Evolutionary conservation across 2,113 vertebrate species (phyloP).

Genomic region (Geococcyx californianus): DNA sequence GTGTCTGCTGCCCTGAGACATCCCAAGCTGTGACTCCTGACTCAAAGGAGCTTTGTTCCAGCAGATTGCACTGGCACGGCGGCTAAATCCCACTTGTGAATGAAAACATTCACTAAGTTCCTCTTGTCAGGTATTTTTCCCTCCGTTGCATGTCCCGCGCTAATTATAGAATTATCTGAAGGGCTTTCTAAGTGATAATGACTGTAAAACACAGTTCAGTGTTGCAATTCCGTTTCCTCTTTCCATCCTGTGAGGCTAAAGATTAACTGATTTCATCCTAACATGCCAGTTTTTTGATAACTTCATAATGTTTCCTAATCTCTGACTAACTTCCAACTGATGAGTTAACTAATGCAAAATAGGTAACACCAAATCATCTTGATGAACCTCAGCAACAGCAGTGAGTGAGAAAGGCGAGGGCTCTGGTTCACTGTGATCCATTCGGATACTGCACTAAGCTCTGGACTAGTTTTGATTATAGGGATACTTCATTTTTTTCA

Average conservation of each 20-base stretch:
- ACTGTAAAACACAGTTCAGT: conserved; percentile 46
- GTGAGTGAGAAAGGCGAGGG: neutral
- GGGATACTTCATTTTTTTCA: neutral
- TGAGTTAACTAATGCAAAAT: conserved; percentile 38
- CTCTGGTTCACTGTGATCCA: neutral
- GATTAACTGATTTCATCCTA: conserved; percentile 68
- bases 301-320: conserved; percentile 69
- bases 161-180: conserved; percentile 55
- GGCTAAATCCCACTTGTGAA: neutral
- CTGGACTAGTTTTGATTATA: neutral
- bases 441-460: neutral
- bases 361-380: neutral
- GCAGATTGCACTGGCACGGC: neutral
- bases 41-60: neutral
- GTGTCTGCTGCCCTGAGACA: neutral
- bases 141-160: neutral
- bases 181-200: conserved; percentile 47
- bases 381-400: neutral
- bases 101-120: neutral
- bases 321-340: conserved; percentile 74
- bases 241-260: conserved; percentile 60
- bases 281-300: conserved; percentile 63
- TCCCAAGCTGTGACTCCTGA: neutral
- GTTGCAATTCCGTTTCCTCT: conserved; percentile 74
- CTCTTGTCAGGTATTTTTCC: conserved; percentile 3